Conservation (phyloP, 2,113 vertebrate genomes). For the Barbus barbus region DNA sequence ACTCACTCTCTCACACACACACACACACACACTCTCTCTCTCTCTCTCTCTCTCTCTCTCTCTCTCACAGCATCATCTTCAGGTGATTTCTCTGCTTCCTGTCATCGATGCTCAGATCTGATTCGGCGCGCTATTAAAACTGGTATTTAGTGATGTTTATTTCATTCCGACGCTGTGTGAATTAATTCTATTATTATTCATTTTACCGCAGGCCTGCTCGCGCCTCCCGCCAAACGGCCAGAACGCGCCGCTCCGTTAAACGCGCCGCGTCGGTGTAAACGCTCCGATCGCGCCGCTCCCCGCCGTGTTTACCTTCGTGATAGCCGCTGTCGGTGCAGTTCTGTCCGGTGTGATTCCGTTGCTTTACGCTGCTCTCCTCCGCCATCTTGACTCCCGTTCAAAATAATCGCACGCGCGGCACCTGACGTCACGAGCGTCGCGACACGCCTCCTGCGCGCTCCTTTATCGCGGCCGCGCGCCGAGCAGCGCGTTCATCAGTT, state of each 20-base stretch:
- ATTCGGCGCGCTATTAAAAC: too few relatives aligned
- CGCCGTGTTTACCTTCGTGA: slow-evolving; percentile 46
- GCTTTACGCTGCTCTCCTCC: slow-evolving; percentile 77
- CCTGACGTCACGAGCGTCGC: slow-evolving; percentile 73
- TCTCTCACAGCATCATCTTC: neutral
- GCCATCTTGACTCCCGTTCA: slow-evolving; percentile 86
- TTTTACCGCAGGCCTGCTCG: slow-evolving; percentile 6
- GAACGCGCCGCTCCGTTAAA: neutral
- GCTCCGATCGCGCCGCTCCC: too few relatives aligned
- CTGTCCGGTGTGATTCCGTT: slow-evolving; percentile 57
- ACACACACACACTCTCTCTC: too few relatives aligned
- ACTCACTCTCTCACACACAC: too few relatives aligned
- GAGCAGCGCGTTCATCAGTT: too few relatives aligned
- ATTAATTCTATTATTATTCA: neutral
- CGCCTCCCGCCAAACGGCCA: neutral
- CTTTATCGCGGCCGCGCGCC: slow-evolving; percentile 68
- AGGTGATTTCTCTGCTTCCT: neutral
- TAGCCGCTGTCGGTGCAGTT: slow-evolving; percentile 56
- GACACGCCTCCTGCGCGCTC: slow-evolving; percentile 57
- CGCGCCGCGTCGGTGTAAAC: neutral
- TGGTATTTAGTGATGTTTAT: too few relatives aligned
- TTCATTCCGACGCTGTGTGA: too few relatives aligned
- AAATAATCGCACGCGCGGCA: slow-evolving; percentile 79
- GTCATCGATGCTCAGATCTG: too few relatives aligned
- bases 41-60: too few relatives aligned